These are phyloP conservation scores for Drosophila greeni DNA, from an alignment of 2,888 invertebrate genomes.

Conservation along the genomic window DNA sequence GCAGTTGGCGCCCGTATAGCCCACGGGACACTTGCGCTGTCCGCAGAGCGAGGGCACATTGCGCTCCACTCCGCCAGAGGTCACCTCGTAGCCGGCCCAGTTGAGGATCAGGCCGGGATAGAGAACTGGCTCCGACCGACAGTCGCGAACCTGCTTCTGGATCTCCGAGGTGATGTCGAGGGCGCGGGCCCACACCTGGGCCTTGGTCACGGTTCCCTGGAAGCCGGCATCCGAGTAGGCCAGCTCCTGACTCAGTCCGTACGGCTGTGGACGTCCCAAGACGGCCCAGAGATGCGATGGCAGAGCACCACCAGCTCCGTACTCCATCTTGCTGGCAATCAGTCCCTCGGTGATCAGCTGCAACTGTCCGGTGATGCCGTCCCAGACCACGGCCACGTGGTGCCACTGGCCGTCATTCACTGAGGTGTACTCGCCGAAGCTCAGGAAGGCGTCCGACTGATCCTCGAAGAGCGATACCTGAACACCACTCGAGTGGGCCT, in stretches of 20 bases:
- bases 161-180: slow-evolving; percentile 94
- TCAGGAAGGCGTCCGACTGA: slow-evolving; percentile 91
- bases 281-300: slow-evolving; percentile 95
- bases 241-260: slow-evolving; percentile 81
- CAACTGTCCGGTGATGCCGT: slow-evolving; percentile 91
- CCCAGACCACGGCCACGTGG: slow-evolving; percentile 96
- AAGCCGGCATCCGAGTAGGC: slow-evolving; percentile 92
- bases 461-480: slow-evolving; percentile 94
- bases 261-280: slow-evolving; percentile 91
- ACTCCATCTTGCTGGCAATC: slow-evolving; percentile 94
- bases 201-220: slow-evolving; percentile 95
- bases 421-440: slow-evolving; percentile 94
- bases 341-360: slow-evolving; percentile 96
- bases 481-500: slow-evolving; percentile 95
- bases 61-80: slow-evolving; percentile 92
- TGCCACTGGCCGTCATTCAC: slow-evolving; percentile 98
- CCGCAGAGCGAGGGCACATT: slow-evolving; percentile 95
- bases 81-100: slow-evolving; percentile 96
- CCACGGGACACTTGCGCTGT: slow-evolving; percentile 91
- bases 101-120: slow-evolving; percentile 91
- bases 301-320: slow-evolving; percentile 90
- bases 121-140: slow-evolving; percentile 93
- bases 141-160: slow-evolving; percentile 95
- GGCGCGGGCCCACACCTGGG: slow-evolving; percentile 95
- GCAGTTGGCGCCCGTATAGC: slow-evolving; percentile 91